Evolutionary conservation across 1,140 invertebrate species (phyloP).

Genomic region (Tyrophagus putrescentiae): DNA sequence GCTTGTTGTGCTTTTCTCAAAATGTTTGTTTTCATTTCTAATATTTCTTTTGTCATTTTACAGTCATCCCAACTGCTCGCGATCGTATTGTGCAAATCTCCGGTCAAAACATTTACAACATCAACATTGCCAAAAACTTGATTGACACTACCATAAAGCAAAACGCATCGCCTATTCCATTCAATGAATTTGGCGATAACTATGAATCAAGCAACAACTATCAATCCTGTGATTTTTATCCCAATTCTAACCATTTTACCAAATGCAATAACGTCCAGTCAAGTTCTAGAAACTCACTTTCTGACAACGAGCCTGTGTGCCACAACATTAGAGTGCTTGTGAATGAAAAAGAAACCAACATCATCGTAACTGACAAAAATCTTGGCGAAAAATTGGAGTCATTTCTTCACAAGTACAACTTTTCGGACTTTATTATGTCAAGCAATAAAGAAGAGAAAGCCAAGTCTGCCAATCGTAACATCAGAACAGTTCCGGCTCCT

Average conservation of each 20-base stretch:
- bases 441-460: too few species aligned
- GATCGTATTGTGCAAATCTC: constrained; percentile 83
- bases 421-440: constrained; percentile 2
- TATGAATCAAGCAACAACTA: not conserved
- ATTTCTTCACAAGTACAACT: constrained; percentile 4
- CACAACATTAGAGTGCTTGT: not conserved
- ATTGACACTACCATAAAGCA: constrained; percentile 81
- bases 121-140: constrained; percentile 67
- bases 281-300: not conserved
- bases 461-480: not conserved
- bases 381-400: not conserved
- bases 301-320: not conserved
- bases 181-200: not conserved
- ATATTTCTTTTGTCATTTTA: not conserved
- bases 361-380: not conserved
- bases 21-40: constrained; percentile 14
- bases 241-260: not conserved
- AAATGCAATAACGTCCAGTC: not conserved
- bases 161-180: constrained; percentile 64
- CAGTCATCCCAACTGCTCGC: constrained; percentile 76
- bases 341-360: not conserved
- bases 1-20: not conserved
- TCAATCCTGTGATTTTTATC: not conserved
- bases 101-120: constrained; percentile 61
- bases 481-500: not conserved